Base-by-base conservation (phyloP, 2,797 vertebrate genomes). In the Mionectes olivaceus region DNA sequence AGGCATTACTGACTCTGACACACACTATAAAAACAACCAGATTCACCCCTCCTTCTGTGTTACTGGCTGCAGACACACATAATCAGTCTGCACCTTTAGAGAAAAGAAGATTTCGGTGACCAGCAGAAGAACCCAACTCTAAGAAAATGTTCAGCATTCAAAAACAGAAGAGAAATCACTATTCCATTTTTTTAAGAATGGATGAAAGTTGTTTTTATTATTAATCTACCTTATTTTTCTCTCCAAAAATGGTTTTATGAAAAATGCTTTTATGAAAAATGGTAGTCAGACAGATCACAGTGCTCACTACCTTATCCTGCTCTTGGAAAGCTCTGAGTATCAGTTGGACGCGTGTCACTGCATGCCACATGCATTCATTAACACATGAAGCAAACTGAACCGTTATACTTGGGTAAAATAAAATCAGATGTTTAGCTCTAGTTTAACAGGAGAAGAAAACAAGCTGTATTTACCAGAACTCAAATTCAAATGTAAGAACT, bases 401-500 rank as follows among this genome's bases (percentile, higher is more conserved):
- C 52, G 81, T 81, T 96, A 70, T 57, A 67, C 79, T 76, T 76
- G 56, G 43, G 52, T 67, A 89, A 97, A 97, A 96, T 93, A 90
- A 96, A 94, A 93, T 93, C 90, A 95, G 75, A 93, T 92, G n/a
- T 61, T 96, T 94, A 97, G 77, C 55, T 88, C 41, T 78, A 91
- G 50, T 91, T 91, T 87, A 79, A 95, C 90, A 95, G 27, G 19
- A n/a, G 59, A 94, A 91, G 87, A 74, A 94, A 95, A 93, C 35
- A 46, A 89, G 69, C 69, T 83, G 91, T 74, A 76, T 90, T 94
- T 94, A 85, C 92, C 91, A 60, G 43, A 91, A 90, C 69, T 96
- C 74, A 9, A 96, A 97, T 97, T 97, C 61, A 91, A 81, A 96
- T 74, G 47, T 87, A 91, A 94, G 77, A 76, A 95, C 85, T 95